phyloP scores from a whole-genome alignment of 2,113 vertebrate genomes.

The Channa maculata region DNA sequence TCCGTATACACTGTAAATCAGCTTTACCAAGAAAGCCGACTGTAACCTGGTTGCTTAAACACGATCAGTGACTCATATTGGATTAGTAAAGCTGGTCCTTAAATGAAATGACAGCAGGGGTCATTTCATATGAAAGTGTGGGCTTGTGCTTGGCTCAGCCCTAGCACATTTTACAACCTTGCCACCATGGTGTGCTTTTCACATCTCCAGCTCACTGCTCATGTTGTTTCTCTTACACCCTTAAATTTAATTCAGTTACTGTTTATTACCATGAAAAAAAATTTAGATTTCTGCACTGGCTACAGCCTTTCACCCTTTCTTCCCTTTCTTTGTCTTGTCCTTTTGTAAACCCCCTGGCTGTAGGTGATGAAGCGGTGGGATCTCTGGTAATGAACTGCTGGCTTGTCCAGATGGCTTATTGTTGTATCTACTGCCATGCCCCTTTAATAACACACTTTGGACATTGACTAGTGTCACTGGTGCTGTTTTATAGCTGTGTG shows the following conservation, averaged over 20 bases:
- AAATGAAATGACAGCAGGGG: slow-evolving; percentile 9
- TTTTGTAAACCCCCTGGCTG: slow-evolving; percentile 46
- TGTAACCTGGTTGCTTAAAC: no score
- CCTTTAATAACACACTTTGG: slow-evolving; percentile 71
- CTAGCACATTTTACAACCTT: background rate
- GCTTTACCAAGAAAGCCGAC: no score
- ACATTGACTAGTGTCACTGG: slow-evolving; percentile 48
- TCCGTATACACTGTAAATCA: no score
- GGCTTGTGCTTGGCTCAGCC: background rate
- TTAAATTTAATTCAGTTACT: slow-evolving; percentile 3
- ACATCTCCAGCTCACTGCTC: background rate
- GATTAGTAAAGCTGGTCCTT: background rate
- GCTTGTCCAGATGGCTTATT: slow-evolving; percentile 75
- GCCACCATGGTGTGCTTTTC: background rate
- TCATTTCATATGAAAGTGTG: slow-evolving; percentile 47
- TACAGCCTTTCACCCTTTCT: background rate
- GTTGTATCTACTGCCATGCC: slow-evolving; percentile 58
- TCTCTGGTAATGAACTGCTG: slow-evolving; percentile 59
- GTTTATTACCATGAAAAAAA: slow-evolving; percentile 13
- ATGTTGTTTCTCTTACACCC: background rate
- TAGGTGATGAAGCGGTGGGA: slow-evolving; percentile 56
- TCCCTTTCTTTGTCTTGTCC: background rate
- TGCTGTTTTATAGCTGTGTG: slow-evolving; percentile 45
- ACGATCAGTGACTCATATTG: background rate
- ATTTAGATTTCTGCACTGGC: slow-evolving; percentile 7